Evolutionary conservation across 2,113 vertebrate genomes (phyloP).

Genomic region (Pterophyllum scalare): DNA sequence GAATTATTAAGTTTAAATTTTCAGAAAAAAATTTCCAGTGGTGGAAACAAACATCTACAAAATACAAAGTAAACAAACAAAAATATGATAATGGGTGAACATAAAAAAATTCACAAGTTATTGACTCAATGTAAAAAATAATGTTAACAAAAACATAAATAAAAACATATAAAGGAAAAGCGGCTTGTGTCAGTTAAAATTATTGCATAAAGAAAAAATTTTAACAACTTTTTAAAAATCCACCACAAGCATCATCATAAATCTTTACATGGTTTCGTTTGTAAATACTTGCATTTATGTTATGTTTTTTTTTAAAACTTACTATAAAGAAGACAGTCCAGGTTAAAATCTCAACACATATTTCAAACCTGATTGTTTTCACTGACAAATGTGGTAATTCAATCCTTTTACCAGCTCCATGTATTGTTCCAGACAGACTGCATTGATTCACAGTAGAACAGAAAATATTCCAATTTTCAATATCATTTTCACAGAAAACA

Average conservation of each 20-base stretch:
- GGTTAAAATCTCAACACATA: not conserved
- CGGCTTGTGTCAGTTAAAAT: not conserved
- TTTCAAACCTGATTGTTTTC: not conserved
- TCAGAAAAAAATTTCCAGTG: too few species aligned
- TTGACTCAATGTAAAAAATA: not conserved
- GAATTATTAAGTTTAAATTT: too few species aligned
- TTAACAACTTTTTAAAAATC: not conserved
- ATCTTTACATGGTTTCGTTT: not conserved
- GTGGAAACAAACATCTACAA: too few species aligned
- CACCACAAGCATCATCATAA: not conserved
- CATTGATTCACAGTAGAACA: not conserved
- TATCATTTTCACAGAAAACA: conserved; percentile 5
- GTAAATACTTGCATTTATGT: not conserved
- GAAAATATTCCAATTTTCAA: not conserved
- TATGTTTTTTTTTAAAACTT: too few species aligned
- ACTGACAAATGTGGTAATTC: not conserved
- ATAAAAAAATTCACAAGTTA: not conserved
- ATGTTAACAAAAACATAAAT: not conserved
- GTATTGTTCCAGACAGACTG: not conserved
- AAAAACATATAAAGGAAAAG: not conserved
- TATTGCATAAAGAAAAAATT: not conserved
- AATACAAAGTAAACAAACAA: not conserved
- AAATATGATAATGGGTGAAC: not conserved
- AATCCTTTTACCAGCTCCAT: not conserved
- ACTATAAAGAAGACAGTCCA: not conserved